A percentile compares a stretch with the other conserved stretches of the same genome.
phyloP scores from a whole-genome alignment of 1,140 invertebrate genomes.

The Idris sp. region DNA sequence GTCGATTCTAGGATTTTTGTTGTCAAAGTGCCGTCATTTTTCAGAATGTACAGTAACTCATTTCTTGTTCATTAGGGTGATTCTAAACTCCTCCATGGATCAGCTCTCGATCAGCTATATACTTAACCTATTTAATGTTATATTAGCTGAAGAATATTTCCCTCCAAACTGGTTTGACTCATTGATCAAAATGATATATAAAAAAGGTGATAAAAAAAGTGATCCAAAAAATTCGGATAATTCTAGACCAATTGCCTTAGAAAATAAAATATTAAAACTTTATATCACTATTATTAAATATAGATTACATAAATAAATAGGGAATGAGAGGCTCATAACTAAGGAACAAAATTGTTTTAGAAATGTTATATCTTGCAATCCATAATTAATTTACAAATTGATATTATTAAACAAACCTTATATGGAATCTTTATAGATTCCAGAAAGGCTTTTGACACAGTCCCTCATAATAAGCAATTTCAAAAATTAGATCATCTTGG shows the following conservation, averaged over 20 bases:
- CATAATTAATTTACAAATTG: background rate
- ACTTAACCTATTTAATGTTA: no score
- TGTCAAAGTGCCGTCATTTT: no score
- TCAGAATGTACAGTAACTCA: no score
- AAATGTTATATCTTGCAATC: background rate
- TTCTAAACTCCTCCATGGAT: no score
- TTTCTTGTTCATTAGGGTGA: no score
- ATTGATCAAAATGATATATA: slow-evolving; percentile 2
- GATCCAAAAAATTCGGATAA: background rate
- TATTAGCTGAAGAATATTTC: no score
- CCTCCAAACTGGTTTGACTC: no score
- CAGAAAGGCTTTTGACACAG: slow-evolving; percentile 1
- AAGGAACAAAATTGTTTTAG: slow-evolving; percentile 1
- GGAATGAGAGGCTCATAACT: background rate
- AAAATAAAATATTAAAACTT: background rate
- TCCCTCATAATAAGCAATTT: background rate
- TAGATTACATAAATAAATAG: background rate
- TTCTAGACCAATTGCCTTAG: background rate
- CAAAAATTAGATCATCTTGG: slow-evolving; percentile 4
- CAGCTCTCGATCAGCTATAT: no score
- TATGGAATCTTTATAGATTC: background rate
- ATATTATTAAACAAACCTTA: background rate
- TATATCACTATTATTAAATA: slow-evolving; percentile 2
- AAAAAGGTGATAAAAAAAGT: background rate
- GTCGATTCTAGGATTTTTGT: no score